Conservation (phyloP, 2,888 invertebrate genomes). For the Andricus curvator region DNA sequence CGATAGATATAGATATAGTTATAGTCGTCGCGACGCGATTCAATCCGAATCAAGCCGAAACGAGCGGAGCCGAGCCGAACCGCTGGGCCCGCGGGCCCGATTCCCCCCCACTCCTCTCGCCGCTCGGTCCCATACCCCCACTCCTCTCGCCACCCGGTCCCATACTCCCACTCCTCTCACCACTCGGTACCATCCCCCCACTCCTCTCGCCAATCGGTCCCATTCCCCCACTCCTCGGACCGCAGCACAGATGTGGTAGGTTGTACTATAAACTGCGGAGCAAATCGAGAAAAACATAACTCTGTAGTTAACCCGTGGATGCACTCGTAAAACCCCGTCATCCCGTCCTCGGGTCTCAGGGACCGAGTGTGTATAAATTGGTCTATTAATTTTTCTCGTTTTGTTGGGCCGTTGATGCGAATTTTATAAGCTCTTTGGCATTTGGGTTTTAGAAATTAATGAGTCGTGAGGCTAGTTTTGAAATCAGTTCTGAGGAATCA, state of each 20-base stretch:
- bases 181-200: conserved; percentile 20
- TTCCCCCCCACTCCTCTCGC: conserved; percentile 9
- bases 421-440: conserved; percentile 24
- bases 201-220: conserved; percentile 32
- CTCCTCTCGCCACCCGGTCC: not conserved
- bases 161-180: conserved; percentile 16
- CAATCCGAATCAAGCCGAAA: conserved; percentile 2
- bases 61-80: not conserved
- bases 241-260: not conserved
- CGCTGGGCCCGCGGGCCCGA: conserved; percentile 21
- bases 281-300: conserved; percentile 32
- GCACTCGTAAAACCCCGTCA: conserved; percentile 13
- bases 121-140: conserved; percentile 43
- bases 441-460: conserved; percentile 23
- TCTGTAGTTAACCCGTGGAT: conserved; percentile 22
- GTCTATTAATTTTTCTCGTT: conserved; percentile 32
- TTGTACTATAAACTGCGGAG: conserved; percentile 17
- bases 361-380: conserved; percentile 26
- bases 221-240: conserved; percentile 39
- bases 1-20: not conserved
- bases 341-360: not conserved
- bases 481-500: not conserved
- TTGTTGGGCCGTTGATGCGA: conserved; percentile 12
- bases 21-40: not conserved
- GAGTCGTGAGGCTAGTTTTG: conserved; percentile 1